Conservation (phyloP, 2,113 vertebrate species). For the Melanostigma gelatinosum region DNA sequence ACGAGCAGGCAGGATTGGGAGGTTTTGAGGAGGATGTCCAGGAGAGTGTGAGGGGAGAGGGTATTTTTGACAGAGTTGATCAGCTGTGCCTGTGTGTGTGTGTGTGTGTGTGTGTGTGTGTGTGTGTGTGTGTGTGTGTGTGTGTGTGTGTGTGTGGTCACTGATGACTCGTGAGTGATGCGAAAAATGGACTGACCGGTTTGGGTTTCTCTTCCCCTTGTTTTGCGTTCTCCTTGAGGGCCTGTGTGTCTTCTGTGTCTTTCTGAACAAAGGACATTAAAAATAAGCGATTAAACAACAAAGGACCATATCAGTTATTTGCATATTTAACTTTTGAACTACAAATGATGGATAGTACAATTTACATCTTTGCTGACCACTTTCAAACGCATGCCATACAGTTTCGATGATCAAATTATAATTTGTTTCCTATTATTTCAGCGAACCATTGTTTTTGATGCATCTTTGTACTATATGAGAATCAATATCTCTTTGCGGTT, state of each 20-base stretch:
- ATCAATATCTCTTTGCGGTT: background rate
- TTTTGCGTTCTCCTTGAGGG: constrained; percentile 32
- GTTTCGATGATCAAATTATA: background rate
- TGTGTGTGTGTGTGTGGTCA: constrained; percentile 27
- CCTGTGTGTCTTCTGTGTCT: constrained; percentile 46
- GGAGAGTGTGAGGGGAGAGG: constrained; percentile 2
- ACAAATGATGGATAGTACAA: background rate
- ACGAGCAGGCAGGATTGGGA: background rate
- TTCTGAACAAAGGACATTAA: constrained; percentile 52
- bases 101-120: constrained; percentile 24
- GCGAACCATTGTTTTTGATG: background rate
- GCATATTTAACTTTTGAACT: background rate
- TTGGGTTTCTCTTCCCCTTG: constrained; percentile 49
- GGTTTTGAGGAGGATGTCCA: constrained; percentile 13
- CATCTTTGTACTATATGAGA: background rate
- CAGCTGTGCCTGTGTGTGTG: constrained; percentile 17
- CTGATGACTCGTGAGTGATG: constrained; percentile 29
- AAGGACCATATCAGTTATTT: background rate
- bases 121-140: constrained; percentile 18
- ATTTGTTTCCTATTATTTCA: background rate
- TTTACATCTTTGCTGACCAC: background rate
- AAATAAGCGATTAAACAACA: background rate
- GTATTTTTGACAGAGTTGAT: constrained; percentile 36
- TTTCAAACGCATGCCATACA: background rate
- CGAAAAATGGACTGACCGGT: constrained; percentile 49